Conservation (phyloP, 2,888 invertebrate species). For the Nomada goodeniana region DNA sequence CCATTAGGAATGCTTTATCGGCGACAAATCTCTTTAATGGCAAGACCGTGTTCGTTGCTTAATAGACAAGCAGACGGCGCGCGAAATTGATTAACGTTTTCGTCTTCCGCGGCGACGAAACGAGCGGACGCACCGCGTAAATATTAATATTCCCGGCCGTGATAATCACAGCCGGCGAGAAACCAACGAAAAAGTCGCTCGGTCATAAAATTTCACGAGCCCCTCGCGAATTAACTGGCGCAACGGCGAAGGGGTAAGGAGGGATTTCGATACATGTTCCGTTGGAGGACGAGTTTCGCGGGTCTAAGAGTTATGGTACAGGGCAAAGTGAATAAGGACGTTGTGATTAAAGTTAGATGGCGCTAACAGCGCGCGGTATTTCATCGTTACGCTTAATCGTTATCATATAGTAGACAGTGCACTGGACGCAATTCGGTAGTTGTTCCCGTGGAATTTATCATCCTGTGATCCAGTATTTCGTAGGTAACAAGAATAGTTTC, state of each 20-base stretch:
- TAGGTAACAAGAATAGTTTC: too few species aligned
- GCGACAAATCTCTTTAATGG: constrained; percentile 68
- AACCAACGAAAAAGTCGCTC: constrained; percentile 11
- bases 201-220: constrained; percentile 40
- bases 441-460: too few species aligned
- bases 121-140: constrained; percentile 22
- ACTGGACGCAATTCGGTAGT: too few species aligned
- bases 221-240: constrained; percentile 50
- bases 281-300: not conserved
- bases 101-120: constrained; percentile 3
- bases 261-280: not conserved
- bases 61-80: constrained; percentile 50
- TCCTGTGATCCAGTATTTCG: too few species aligned
- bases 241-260: not conserved
- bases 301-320: not conserved
- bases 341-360: not conserved
- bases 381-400: not conserved
- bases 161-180: constrained; percentile 32
- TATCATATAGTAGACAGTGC: too few species aligned
- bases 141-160: constrained; percentile 39
- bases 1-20: constrained; percentile 66
- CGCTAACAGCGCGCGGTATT: not conserved
- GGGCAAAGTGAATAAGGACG: not conserved
- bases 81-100: constrained; percentile 64
- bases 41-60: constrained; percentile 41